Base-by-base conservation (phyloP, 2,888 invertebrate species). In the Argyresthia goedartella region DNA sequence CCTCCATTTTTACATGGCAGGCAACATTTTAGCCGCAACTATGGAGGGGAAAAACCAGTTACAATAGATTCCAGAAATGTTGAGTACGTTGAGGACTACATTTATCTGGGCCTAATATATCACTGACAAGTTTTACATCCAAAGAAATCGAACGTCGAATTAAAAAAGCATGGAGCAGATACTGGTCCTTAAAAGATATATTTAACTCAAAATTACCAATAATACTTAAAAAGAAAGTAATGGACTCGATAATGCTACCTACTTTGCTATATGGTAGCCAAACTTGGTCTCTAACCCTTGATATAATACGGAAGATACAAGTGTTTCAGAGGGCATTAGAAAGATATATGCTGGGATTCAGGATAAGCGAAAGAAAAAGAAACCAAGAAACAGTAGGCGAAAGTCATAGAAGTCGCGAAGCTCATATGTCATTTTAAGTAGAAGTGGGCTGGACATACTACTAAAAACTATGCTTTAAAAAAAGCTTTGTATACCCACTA, bases 101-200 rank as follows among this genome's bases (percentile, higher is more conserved):
- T 45, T 8, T 53, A 53, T 25, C 41, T 50, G 15, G 52, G 52
- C 4, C 54, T 48, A 16, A 35, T 45, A 52, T 52, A 10, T 52
- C n/a, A n/a, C n/a, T n/a, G n/a, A n/a, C 54, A 45, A 42, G 35
- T 25, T 36, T 47, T n/a, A 39, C 49, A 35, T 45, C 10, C 9
- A 50, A 49, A 49, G 55, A 55, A 53, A 44, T 53, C 25, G 53
- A 53, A 13, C 34, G 53, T 49, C 46, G 55, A 51, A 49, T 41
- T 13, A n/a, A 43, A 46, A 42, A 41, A 10, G 49, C 51, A 10
- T 55, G 55, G 55, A 44, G 42, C 6, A 47, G 43, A 43, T 53
- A 51, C 49, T 55, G 55, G 55, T 48, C 47, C 4, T 25, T 51
- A 7, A 53, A 55, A 39, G 15, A 53, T 35, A 55, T 53, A 11